Conservation (phyloP, 2,113 vertebrate species). For the Vulpes ferrilata region DNA sequence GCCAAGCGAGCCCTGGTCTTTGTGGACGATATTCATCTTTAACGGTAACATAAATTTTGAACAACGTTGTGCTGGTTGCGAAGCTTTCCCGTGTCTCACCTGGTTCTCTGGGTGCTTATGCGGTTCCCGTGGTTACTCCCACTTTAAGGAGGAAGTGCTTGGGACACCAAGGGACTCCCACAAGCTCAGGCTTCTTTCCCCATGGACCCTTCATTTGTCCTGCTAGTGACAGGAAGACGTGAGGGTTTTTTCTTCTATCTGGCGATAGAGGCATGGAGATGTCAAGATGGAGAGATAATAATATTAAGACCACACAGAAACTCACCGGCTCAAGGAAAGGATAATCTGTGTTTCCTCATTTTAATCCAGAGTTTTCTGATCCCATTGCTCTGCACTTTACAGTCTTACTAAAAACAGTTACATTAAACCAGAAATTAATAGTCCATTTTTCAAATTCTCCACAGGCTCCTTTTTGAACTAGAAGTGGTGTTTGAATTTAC, state of each 20-base stretch:
- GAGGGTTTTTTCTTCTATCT: background rate
- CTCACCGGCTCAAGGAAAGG: background rate
- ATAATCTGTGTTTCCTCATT: background rate
- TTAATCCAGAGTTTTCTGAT: background rate
- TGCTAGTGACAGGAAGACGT: background rate
- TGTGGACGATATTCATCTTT: background rate
- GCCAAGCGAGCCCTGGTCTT: fast-evolving
- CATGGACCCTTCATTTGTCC: background rate
- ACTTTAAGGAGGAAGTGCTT: fast-evolving
- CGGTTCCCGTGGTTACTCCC: fast-evolving
- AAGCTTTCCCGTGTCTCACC: fast-evolving
- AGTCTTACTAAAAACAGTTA: background rate
- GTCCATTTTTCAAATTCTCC: background rate
- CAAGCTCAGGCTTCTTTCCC: background rate
- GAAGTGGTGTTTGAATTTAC: background rate
- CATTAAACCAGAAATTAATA: background rate
- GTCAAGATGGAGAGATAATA: background rate
- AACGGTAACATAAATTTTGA: fast-evolving
- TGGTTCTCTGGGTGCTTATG: fast-evolving
- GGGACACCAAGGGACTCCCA: background rate
- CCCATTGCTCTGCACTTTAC: background rate
- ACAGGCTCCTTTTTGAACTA: background rate
- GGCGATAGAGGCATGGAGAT: background rate
- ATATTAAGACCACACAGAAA: background rate
- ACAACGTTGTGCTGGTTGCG: fast-evolving